These are phyloP conservation scores for Drosophila athabasca DNA, from an alignment of 1,140 invertebrate species.

Conservation along the genomic window DNA sequence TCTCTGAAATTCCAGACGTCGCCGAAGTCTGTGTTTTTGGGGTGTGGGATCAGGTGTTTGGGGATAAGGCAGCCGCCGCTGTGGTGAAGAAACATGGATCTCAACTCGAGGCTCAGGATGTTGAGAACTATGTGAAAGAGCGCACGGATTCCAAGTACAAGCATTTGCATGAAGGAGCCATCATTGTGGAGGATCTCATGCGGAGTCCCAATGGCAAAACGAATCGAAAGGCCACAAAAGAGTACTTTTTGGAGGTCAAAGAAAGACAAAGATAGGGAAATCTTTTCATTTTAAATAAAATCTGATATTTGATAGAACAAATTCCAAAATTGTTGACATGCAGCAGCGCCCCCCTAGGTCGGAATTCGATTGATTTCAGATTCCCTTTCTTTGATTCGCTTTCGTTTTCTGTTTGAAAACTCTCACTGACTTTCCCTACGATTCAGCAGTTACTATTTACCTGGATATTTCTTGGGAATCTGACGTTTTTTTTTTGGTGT, in stretches of 20 bases:
- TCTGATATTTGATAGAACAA: neutral
- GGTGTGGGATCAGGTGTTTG: slow-evolving; percentile 34
- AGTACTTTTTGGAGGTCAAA: slow-evolving; percentile 13
- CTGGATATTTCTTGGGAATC: slow-evolving; percentile 16
- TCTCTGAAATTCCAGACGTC: slow-evolving; percentile 54
- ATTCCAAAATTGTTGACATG: too few species aligned
- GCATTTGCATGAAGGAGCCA: slow-evolving; percentile 24
- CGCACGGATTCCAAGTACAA: slow-evolving; percentile 25
- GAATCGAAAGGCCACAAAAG: slow-evolving; percentile 24
- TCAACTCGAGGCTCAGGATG: slow-evolving; percentile 11
- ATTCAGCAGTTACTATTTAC: slow-evolving; percentile 25
- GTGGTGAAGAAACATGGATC: slow-evolving; percentile 39
- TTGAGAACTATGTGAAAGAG: slow-evolving; percentile 19
- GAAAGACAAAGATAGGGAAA: too few species aligned
- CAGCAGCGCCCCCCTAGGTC: too few species aligned
- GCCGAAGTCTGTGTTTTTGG: slow-evolving; percentile 69
- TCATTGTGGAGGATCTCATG: slow-evolving; percentile 16
- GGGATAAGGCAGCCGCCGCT: slow-evolving; percentile 61
- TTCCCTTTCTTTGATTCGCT: too few species aligned
- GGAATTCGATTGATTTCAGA: too few species aligned
- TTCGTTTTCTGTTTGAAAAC: slow-evolving; percentile 17
- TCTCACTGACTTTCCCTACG: slow-evolving; percentile 26
- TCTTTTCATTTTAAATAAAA: too few species aligned
- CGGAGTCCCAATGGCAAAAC: slow-evolving; percentile 35
- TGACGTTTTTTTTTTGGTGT: too few species aligned